A percentile compares a stretch with the other conserved stretches of the same genome.
Evolutionary conservation across 2,888 invertebrate genomes (phyloP).

Genomic region (Argyresthia albistria): DNA sequence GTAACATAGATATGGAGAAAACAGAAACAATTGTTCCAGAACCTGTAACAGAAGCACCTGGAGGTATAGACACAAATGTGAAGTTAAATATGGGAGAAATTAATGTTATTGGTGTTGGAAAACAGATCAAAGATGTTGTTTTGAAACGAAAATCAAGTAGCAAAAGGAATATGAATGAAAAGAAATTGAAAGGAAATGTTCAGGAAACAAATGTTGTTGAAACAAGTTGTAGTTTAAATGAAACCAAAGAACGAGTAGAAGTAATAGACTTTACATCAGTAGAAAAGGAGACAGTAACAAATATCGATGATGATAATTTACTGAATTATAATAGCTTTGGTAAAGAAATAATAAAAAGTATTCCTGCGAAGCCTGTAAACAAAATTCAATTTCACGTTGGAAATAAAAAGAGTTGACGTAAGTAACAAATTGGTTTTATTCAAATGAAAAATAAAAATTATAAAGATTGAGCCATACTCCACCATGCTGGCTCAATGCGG

Average conservation of each 20-base stretch:
- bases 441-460: too few species aligned
- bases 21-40: slow-evolving; percentile 4
- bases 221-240: slow-evolving; percentile 5
- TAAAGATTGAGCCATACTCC: too few species aligned
- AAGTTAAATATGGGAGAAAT: slow-evolving; percentile 44
- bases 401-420: slow-evolving; percentile 22
- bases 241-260: slow-evolving; percentile 17
- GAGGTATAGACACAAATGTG: slow-evolving; percentile 3
- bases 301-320: slow-evolving; percentile 31
- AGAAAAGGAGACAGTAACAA: slow-evolving; percentile 34
- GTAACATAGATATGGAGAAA: slow-evolving; percentile 29
- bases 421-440: background rate
- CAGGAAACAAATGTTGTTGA: slow-evolving; percentile 10
- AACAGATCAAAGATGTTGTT: slow-evolving; percentile 14
- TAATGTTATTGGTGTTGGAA: slow-evolving; percentile 30
- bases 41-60: background rate
- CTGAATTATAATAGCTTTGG: slow-evolving; percentile 52
- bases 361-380: slow-evolving; percentile 42
- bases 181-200: slow-evolving; percentile 18
- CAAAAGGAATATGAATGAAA: background rate
- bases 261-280: slow-evolving; percentile 43
- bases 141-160: background rate
- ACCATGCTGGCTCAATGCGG: too few species aligned
- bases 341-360: slow-evolving; percentile 33
- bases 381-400: slow-evolving; percentile 41